Evolutionary conservation across 2,113 vertebrate genomes (phyloP).

Genomic region (Actinemys pallida): DNA sequence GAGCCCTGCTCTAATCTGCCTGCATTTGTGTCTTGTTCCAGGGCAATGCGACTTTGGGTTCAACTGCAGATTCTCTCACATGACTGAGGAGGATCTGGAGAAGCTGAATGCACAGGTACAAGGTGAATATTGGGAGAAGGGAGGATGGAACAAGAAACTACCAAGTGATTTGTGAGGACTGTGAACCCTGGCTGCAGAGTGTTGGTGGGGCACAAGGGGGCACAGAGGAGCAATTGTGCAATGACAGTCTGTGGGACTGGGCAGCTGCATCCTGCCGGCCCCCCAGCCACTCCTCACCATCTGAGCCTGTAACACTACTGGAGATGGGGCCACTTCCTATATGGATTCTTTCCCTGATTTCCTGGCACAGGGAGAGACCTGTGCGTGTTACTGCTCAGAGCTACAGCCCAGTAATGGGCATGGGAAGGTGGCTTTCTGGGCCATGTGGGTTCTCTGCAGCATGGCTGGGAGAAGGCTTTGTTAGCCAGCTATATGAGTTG

Average conservation of each 20-base stretch:
- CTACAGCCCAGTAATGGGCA: background rate
- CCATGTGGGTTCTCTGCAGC: background rate
- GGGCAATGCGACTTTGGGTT: constrained; percentile 91
- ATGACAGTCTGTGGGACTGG: rapidly evolving
- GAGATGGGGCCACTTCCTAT: background rate
- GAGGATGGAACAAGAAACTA: background rate
- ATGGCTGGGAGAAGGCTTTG: background rate
- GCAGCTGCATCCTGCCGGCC: background rate
- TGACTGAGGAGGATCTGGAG: constrained; percentile 89
- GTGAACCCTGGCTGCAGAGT: background rate
- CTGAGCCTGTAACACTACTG: background rate
- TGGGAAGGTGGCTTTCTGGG: background rate
- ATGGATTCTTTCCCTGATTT: background rate
- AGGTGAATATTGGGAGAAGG: constrained; percentile 73
- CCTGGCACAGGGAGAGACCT: constrained; percentile 8
- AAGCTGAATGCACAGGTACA: constrained; percentile 86
- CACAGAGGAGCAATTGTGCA: rapidly evolving
- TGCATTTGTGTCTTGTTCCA: constrained; percentile 38
- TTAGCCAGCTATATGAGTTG: constrained; percentile 58
- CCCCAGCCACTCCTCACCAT: rapidly evolving
- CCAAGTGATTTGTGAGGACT: rapidly evolving
- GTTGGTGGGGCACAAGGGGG: background rate
- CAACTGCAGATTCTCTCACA: constrained; percentile 95
- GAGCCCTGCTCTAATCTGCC: rapidly evolving
- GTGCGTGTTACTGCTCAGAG: background rate